Evolutionary conservation across 2,888 invertebrate species (phyloP).

Genomic region (Lagria hirta): DNA sequence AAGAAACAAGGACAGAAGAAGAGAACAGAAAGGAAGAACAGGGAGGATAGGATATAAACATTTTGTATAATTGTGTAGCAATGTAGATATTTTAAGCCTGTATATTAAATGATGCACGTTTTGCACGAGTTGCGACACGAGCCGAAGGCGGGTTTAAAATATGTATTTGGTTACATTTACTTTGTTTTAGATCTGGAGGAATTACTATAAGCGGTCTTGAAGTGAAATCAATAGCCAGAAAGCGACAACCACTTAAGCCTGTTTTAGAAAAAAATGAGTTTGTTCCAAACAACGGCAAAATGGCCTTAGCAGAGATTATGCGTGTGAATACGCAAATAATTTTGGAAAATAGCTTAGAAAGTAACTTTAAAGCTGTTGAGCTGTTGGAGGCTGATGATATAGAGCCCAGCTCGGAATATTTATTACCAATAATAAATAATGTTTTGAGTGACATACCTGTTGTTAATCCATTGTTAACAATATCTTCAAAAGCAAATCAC

Average conservation of each 20-base stretch:
- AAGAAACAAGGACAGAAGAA: too few relatives aligned
- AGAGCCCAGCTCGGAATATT: background rate
- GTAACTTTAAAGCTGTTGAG: slow-evolving; percentile 64
- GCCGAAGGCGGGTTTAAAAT: too few relatives aligned
- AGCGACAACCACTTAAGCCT: slow-evolving; percentile 67
- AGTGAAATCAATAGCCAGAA: slow-evolving; percentile 71
- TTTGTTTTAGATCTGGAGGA: slow-evolving; percentile 62
- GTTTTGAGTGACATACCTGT: slow-evolving; percentile 11
- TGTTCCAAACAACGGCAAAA: slow-evolving; percentile 58
- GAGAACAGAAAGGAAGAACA: too few relatives aligned
- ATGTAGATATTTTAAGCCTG: too few relatives aligned
- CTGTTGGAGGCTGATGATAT: slow-evolving; percentile 34
- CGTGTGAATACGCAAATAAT: slow-evolving; percentile 68
- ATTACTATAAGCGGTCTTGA: slow-evolving; percentile 75
- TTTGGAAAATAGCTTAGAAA: slow-evolving; percentile 66
- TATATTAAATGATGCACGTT: too few relatives aligned
- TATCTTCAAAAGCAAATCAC: slow-evolving; percentile 6
- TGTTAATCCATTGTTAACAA: slow-evolving; percentile 3
- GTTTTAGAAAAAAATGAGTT: slow-evolving; percentile 74
- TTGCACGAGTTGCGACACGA: too few relatives aligned
- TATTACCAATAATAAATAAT: slow-evolving; percentile 7
- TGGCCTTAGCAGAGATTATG: slow-evolving; percentile 47
- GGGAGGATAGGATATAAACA: too few relatives aligned
- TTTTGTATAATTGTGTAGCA: too few relatives aligned
- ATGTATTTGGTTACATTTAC: too few relatives aligned